These are phyloP conservation scores for Crypturellus undulatus DNA, from an alignment of 2,113 vertebrate species.

Conservation along the genomic window DNA sequence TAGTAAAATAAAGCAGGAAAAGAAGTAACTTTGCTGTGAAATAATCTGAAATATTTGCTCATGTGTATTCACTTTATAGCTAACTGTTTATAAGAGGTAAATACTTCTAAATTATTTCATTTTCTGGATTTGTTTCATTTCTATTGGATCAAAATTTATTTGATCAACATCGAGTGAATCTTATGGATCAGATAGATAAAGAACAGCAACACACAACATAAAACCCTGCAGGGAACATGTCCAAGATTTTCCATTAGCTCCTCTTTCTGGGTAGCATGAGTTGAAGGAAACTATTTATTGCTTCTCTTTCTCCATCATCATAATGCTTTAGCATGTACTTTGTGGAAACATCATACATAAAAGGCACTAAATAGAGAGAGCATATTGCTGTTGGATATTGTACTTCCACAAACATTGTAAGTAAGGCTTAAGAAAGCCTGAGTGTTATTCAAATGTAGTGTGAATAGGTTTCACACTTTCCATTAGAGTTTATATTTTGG, in stretches of 20 bases:
- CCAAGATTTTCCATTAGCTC: not conserved
- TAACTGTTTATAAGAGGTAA: not conserved
- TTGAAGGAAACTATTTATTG: not conserved
- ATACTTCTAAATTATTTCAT: not conserved
- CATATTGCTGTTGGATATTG: no score
- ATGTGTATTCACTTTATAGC: fast-evolving
- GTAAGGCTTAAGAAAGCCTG: no score
- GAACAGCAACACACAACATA: not conserved
- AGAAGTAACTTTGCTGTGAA: not conserved
- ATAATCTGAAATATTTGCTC: not conserved
- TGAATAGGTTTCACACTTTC: no score
- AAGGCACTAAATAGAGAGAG: no score
- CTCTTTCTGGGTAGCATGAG: not conserved
- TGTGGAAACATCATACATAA: no score
- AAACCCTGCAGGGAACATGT: not conserved
- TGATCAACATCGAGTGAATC: not conserved
- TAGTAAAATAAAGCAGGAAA: not conserved
- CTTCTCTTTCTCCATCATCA: no score
- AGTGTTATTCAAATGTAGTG: no score
- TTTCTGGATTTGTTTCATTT: not conserved
- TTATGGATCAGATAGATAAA: not conserved
- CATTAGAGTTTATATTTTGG: no score
- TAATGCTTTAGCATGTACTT: no score
- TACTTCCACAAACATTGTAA: no score
- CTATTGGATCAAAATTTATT: not conserved